Base-by-base conservation (phyloP, 2,797 vertebrate species). In the Myiotriccus ornatus region DNA sequence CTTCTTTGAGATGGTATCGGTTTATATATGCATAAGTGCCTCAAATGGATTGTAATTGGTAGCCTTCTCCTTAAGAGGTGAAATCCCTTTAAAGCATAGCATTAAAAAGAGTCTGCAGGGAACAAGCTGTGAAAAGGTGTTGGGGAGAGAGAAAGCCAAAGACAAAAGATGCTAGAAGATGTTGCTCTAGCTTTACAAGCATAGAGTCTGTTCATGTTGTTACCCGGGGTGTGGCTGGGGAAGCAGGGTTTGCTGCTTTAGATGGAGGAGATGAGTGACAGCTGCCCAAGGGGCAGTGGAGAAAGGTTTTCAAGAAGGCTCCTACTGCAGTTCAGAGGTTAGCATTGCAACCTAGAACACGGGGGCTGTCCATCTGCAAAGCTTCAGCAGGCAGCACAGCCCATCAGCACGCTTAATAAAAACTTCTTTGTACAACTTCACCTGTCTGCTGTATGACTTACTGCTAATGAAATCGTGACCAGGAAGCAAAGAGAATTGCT, bases 401-500 rank as follows among this genome's bases (percentile, higher is more conserved):
- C 88, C 87, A 63, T 91, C 86, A 70, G 60, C 80, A 79, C 0
- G 0, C 69, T 89, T 76, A 84, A 92, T 93, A 84, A 95, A 84
- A 94, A 87, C 52, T 56, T 46, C 82, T 95, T 95, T 80, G 93
- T 94, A 55, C 68, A 77, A 32, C 67, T 70, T 90, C 62, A 86
- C 60, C 77, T 94, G 87, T 50, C 85, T 90, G 80, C 49, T 90
- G 56, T 20, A 6, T 79, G 83, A 90, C 67, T 97, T 90, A 86
- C 8, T 79, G 89, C 52, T 50, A 65, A 67, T 43, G 46, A 93
- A 88, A 84, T 67, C 74, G 68, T 17, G 68, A 74, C 71, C 70
- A 75, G 83, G 86, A 95, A 93, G 87, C 70, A 82, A 84, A 89
- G 77, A 86, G 77, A 94, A 82, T 60, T 91, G 67, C 67, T 96